These are phyloP conservation scores for Phania funesta DNA, from an alignment of 2,888 invertebrate species.

Conservation along the genomic window DNA sequence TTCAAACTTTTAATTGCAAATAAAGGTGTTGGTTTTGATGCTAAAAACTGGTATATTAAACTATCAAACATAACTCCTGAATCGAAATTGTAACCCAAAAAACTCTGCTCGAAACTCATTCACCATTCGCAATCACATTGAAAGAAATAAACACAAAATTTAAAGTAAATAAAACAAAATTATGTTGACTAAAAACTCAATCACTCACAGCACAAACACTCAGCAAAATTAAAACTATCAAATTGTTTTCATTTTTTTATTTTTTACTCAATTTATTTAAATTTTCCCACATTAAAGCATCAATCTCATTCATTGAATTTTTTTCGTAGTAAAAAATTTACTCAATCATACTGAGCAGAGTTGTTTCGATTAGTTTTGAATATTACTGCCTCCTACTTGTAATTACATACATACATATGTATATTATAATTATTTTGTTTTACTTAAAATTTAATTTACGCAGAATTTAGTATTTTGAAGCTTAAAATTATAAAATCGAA, in stretches of 20 bases:
- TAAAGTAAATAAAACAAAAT: neutral
- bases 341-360: constrained; percentile 72
- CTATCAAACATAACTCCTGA: neutral
- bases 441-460: constrained; percentile 36
- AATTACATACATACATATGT: neutral
- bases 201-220: constrained; percentile 20
- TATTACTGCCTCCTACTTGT: constrained; percentile 54
- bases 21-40: constrained; percentile 36
- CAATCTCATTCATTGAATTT: neutral
- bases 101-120: constrained; percentile 73
- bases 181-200: neutral
- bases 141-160: neutral
- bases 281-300: neutral
- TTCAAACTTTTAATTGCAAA: constrained; percentile 13
- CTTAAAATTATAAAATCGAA: constrained; percentile 48
- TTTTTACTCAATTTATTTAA: neutral
- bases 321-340: neutral
- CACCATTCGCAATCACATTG: constrained; percentile 3
- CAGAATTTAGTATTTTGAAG: neutral
- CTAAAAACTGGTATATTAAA: neutral
- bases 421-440: neutral
- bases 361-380: constrained; percentile 77
- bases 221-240: neutral
- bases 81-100: constrained; percentile 76
- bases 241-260: neutral